Evolutionary conservation across 2,888 invertebrate genomes (phyloP).

Genomic region (Ganaspis brasiliensis): DNA sequence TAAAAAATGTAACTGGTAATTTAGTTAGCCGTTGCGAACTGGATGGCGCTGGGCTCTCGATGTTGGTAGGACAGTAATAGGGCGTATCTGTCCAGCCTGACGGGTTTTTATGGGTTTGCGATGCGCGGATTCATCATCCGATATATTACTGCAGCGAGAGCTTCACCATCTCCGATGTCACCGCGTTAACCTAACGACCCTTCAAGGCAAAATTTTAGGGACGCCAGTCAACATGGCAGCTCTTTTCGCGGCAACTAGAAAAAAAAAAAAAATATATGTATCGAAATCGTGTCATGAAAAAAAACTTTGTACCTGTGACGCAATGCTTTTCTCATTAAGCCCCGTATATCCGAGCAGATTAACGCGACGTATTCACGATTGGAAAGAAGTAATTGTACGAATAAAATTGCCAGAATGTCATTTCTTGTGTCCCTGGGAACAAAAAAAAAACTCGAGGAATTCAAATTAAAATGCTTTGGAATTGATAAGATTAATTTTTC

Average conservation of each 20-base stretch:
- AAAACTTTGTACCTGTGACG: background rate
- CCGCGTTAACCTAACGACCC: slow-evolving; percentile 73
- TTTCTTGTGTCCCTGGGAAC: slow-evolving; percentile 1
- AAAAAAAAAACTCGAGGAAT: background rate
- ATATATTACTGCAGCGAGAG: slow-evolving; percentile 72
- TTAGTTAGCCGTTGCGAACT: slow-evolving; percentile 78
- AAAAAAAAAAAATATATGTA: slow-evolving; percentile 1
- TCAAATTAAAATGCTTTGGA: background rate
- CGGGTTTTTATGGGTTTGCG: slow-evolving; percentile 79
- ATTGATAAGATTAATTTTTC: background rate
- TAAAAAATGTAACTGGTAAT: slow-evolving; percentile 80
- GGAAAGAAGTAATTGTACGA: slow-evolving; percentile 30
- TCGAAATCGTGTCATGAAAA: slow-evolving; percentile 17
- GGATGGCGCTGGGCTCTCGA: slow-evolving; percentile 67
- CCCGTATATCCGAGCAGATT: slow-evolving; percentile 19
- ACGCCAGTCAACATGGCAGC: slow-evolving; percentile 41
- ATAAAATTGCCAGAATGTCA: slow-evolving; percentile 19
- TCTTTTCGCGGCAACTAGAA: background rate
- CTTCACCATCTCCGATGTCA: slow-evolving; percentile 70
- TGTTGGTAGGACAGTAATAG: slow-evolving; percentile 78
- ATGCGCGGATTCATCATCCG: slow-evolving; percentile 79
- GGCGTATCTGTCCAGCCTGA: slow-evolving; percentile 79
- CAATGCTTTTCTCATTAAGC: slow-evolving; percentile 34
- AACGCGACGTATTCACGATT: slow-evolving; percentile 29
- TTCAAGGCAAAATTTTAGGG: slow-evolving; percentile 69